Base-by-base conservation (phyloP, 2,888 invertebrate genomes). In the Acanthosepion pharaonis region DNA sequence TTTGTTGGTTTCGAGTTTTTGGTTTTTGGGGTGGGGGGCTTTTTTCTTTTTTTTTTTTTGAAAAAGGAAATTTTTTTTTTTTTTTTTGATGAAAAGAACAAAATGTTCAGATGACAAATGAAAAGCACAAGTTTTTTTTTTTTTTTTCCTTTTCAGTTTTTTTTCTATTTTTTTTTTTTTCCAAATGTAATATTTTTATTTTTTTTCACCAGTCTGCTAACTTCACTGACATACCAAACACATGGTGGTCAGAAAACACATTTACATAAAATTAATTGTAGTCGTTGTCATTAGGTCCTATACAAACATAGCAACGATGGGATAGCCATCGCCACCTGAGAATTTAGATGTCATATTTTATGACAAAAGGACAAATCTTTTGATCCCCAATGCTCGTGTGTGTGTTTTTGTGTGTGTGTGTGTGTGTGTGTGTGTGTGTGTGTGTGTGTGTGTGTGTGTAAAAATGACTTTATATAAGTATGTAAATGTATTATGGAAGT, bases 31-130 rank as follows among this genome's bases (percentile, higher is more conserved):
- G 28, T 28, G 28, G 53, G 93, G 28, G 9, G 15, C n/a, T 51
- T 92, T 49, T 64, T 42, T 42, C 3, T 42, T 42, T 78, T 78
- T 53, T 93, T 93, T 93, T 42, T 48, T 20, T 25, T 42, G 94
- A 94, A 94, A 94, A 20, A 42, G 42, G 42, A 42, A 42, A 42
- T 42, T 3, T 42, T 42, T 42, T 42, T 42, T 42, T 78, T 78
- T 53, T 93, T 93, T 42, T 48, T 20, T 25, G 94, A 55, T 42
- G 94, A 94, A 94, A 94, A 20, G 51, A 51, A 51, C 49, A 92
- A n/a, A 93, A 33, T 59, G 48, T 53, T 28, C 59, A 59, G 94
- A 94, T 94, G 94, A 94, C 59, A 94, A 93, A 55, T 55, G 94
- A 15, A 64, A 55, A 94, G 55, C 94, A 55, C 59, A 94, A 42